Conservation (phyloP, 1,140 invertebrate genomes). For the Aphis gossypii region DNA sequence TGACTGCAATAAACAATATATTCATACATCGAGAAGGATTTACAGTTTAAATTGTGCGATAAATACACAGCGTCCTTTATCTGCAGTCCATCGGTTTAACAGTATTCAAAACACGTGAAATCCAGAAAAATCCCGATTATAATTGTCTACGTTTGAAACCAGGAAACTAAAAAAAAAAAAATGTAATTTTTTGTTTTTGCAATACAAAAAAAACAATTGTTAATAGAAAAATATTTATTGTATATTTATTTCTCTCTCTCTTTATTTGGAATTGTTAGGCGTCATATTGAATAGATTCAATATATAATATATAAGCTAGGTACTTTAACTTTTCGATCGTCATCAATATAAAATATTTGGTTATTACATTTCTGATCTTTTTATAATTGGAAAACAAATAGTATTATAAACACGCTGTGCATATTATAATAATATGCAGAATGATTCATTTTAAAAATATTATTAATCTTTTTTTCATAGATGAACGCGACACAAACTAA, state of each 20-base stretch:
- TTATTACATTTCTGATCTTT: not conserved
- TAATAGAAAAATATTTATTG: not conserved
- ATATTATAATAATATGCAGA: not conserved
- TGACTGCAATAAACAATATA: not conserved
- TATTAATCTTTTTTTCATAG: not conserved
- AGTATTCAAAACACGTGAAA: not conserved
- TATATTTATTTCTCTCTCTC: too few species aligned
- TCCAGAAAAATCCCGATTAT: not conserved
- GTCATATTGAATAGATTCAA: too few species aligned
- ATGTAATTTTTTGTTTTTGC: not conserved
- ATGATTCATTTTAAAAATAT: not conserved
- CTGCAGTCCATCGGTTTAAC: not conserved
- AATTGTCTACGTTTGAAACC: not conserved
- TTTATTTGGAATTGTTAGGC: too few species aligned
- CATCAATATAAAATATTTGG: not conserved
- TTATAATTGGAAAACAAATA: not conserved
- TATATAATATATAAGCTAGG: too few species aligned
- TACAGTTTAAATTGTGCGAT: not conserved
- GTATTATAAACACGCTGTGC: not conserved
- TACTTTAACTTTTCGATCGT: not conserved
- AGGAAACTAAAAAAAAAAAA: not conserved
- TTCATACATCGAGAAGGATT: not conserved
- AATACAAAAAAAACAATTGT: not conserved
- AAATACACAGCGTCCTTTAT: not conserved
- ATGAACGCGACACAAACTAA: not conserved